phyloP scores from a whole-genome alignment of 1,140 invertebrate genomes.

The Drosophila simulans region DNA sequence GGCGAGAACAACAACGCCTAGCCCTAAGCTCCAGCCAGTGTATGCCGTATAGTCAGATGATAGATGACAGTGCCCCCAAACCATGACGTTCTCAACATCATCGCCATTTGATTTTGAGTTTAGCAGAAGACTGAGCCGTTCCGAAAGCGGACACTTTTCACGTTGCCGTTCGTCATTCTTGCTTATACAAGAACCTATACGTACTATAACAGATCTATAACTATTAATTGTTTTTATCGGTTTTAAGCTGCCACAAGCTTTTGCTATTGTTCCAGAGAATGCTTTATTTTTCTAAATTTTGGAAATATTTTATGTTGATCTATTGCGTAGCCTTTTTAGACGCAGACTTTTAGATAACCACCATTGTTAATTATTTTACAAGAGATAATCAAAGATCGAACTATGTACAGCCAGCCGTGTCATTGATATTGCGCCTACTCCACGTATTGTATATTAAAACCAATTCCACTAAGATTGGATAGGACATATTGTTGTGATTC shows the following conservation, averaged over 20 bases:
- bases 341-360: conserved; percentile 56
- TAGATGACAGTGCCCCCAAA: neutral
- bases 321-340: conserved; percentile 48
- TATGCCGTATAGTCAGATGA: conserved; percentile 59
- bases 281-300: conserved; percentile 40
- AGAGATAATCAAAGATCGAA: conserved; percentile 56
- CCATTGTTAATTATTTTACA: conserved; percentile 68
- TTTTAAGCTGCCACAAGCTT: conserved; percentile 51
- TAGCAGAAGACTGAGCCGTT: conserved; percentile 79
- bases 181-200: conserved; percentile 45
- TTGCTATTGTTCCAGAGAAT: conserved; percentile 76
- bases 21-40: conserved; percentile 26
- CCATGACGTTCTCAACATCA: conserved; percentile 46
- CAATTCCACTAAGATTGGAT: conserved; percentile 59
- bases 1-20: conserved; percentile 84
- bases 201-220: conserved; percentile 41
- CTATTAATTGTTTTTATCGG: conserved; percentile 55
- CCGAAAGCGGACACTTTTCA: conserved; percentile 68
- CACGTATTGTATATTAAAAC: conserved; percentile 63
- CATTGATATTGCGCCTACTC: conserved; percentile 70
- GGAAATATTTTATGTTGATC: conserved; percentile 45
- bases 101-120: conserved; percentile 65
- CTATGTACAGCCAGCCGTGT: conserved; percentile 64
- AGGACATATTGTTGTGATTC: conserved; percentile 77
- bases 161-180: conserved; percentile 80